Evolutionary conservation across 2,888 invertebrate genomes (phyloP), one percentile per base, ranked within the genome.

Genomic region (Campopleginae sp.): DNA sequence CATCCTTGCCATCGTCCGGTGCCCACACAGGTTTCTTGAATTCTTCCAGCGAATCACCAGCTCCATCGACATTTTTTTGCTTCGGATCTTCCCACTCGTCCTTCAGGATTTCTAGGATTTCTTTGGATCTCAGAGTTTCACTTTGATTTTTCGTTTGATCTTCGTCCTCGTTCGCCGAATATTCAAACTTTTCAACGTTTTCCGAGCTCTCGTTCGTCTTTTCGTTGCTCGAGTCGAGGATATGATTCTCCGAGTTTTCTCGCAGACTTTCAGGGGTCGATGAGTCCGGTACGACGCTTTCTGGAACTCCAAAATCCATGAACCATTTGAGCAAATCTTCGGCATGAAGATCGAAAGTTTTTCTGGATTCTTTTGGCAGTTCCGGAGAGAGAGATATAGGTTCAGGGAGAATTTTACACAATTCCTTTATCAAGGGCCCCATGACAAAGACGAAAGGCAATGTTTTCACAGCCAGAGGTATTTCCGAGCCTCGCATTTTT

Each of bases 381-480:
- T 58, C 27, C 27, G 23, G 27, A 27, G 27, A 27, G 0, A 33
- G 38, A n/a, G 19, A 10, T 12, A 51, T 14, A 0, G 44, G 14
- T 7, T 65, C 80, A 2, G 86, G 82, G 0, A 38, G 33, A 33
- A 80, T 63, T n/a, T 83, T 83, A 23, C 66, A 66, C 7, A 86
- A 44, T 72, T 93, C 93, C 44, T 88, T 88, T 23, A 93, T 72
- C 46, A 93, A 90, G 93, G 93, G 93, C 5, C 88, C 70, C 27
- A 93, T 84, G 81, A 90, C 86, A 19, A 86, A 85, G 0, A 71
- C 63, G 19, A 90, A 38, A 17, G 85, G 76, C 6, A 87, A 74
- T 42, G 80, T 80, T 7, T 85, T 84, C 17, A 85, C 80, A 14
- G 76, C 27, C 27, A 84, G 27, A 8, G 42, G 61, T 33, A 77